Percentiles rank a stretch among this genome's conserved stretches.
Conservation (phyloP, 2,113 vertebrate species). For the Antennarius striatus region DNA sequence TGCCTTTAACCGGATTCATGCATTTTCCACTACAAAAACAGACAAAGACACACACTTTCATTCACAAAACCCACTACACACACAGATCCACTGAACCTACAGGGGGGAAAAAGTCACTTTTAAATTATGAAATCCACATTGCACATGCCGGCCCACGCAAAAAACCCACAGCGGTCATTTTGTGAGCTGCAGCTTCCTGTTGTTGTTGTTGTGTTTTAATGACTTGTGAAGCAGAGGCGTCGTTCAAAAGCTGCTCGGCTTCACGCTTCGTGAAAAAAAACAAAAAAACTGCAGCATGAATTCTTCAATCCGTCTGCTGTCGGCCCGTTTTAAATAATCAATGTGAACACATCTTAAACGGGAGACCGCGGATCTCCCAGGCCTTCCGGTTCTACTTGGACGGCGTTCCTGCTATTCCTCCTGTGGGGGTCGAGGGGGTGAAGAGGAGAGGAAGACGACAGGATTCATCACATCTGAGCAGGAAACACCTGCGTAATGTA, state of each 20-base stretch:
- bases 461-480: conserved; percentile 65
- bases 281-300: not conserved
- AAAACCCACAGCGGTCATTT: conserved; percentile 20
- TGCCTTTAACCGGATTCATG: not conserved
- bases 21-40: not conserved
- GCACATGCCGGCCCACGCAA: conserved; percentile 21
- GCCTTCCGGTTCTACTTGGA: conserved; percentile 36
- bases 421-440: conserved; percentile 31
- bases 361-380: conserved; percentile 11
- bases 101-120: conserved; percentile 19
- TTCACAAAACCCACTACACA: conserved; percentile 18
- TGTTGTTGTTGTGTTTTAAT: conserved; percentile 5
- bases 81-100: conserved; percentile 3
- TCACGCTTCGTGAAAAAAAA: conserved; percentile 6
- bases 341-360: not conserved
- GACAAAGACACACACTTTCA: conserved; percentile 18
- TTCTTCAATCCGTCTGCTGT: conserved; percentile 5
- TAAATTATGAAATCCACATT: not conserved
- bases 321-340: conserved; percentile 2
- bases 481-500: conserved; percentile 70
- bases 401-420: conserved; percentile 18
- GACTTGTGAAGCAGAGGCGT: not conserved
- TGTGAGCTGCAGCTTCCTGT: conserved; percentile 22
- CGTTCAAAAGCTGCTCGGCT: conserved; percentile 5
- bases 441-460: conserved; percentile 59